Evolutionary conservation across 2,113 vertebrate species (phyloP).

Genomic region (Haplochromis vanheusdeni): DNA sequence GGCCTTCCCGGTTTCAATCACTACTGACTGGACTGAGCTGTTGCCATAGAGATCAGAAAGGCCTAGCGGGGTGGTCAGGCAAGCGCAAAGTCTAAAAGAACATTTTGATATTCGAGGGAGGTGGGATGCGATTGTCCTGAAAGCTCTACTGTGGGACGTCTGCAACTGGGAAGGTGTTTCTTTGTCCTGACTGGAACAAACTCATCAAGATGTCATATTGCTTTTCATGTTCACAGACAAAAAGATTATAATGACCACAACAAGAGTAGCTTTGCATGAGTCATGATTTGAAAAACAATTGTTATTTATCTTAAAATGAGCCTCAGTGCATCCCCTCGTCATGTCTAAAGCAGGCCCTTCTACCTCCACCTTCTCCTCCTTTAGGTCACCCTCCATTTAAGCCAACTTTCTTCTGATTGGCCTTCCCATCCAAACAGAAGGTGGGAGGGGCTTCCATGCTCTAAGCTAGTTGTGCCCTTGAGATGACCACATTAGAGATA

Average conservation of each 20-base stretch:
- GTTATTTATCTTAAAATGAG: background rate
- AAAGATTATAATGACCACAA: background rate
- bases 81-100: conserved; percentile 1
- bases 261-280: background rate
- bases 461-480: background rate
- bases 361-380: background rate
- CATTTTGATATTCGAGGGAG: background rate
- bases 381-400: background rate
- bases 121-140: background rate
- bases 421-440: background rate
- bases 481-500: background rate
- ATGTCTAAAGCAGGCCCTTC: background rate
- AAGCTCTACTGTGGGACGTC: background rate
- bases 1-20: conserved; percentile 39
- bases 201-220: background rate
- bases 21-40: conserved; percentile 20
- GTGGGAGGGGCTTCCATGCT: background rate
- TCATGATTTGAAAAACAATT: background rate
- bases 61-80: conserved; percentile 4
- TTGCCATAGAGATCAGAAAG: conserved; percentile 31
- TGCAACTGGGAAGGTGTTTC: background rate
- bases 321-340: background rate
- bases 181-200: background rate
- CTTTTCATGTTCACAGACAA: background rate
- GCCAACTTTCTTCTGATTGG: background rate